These are phyloP conservation scores for Carabus problematicus DNA, from an alignment of 2,888 invertebrate genomes.

Conservation along the genomic window DNA sequence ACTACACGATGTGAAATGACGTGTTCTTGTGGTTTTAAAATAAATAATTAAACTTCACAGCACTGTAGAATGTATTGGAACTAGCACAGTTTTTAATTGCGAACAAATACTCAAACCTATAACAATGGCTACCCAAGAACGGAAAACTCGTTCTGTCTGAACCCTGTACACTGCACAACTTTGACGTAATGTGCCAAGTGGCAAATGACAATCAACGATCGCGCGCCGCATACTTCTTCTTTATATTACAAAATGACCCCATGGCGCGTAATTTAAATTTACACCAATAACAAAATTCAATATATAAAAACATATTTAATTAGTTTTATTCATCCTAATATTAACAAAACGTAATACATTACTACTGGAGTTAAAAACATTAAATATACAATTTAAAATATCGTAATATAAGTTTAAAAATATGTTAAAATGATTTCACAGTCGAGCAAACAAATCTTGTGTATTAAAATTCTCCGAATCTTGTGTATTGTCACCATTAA, in stretches of 20 bases:
- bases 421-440: no score
- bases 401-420: no score
- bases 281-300: neutral
- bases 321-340: no score
- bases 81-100: slow-evolving; percentile 47
- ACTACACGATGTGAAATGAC: slow-evolving; percentile 19
- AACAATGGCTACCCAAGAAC: slow-evolving; percentile 55
- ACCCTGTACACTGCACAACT: slow-evolving; percentile 44
- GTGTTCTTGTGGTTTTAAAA: no score
- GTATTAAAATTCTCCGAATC: slow-evolving; percentile 48
- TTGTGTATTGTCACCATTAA: slow-evolving; percentile 44
- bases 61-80: slow-evolving; percentile 30
- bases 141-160: slow-evolving; percentile 28
- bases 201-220: slow-evolving; percentile 48
- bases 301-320: neutral
- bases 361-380: no score
- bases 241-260: neutral
- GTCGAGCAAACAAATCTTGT: slow-evolving; percentile 52
- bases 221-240: slow-evolving; percentile 19
- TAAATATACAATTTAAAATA: slow-evolving; percentile 6
- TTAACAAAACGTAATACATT: no score
- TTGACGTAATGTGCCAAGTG: slow-evolving; percentile 55
- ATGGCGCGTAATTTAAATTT: no score
- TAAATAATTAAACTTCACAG: slow-evolving; percentile 39
- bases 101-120: slow-evolving; percentile 57